Conservation (phyloP, 2,888 invertebrate genomes). For the Cephus runcator region DNA sequence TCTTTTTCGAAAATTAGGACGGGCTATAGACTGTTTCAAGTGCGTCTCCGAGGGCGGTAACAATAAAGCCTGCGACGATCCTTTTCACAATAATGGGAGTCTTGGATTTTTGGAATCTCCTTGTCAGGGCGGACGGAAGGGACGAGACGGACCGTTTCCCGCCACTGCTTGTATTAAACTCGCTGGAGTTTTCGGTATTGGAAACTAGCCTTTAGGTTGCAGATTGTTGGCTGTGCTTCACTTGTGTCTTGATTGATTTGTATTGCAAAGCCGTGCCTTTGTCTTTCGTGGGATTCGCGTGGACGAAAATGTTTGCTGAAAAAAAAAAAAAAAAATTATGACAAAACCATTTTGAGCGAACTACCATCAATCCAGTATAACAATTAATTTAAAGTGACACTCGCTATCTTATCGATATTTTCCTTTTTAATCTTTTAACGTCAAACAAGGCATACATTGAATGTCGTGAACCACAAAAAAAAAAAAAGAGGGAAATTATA, state of each 20-base stretch:
- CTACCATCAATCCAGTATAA: not conserved
- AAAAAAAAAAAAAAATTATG: not conserved
- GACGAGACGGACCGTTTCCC: conserved; percentile 92
- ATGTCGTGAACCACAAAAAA: not conserved
- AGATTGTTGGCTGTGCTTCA: not conserved
- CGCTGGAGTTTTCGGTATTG: conserved; percentile 85
- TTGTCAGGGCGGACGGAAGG: conserved; percentile 94
- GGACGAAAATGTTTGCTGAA: not conserved
- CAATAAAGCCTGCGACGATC: conserved; percentile 92
- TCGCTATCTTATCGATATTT: not conserved
- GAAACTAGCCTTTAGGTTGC: not conserved
- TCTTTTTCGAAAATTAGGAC: conserved; percentile 56
- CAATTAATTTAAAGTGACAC: not conserved
- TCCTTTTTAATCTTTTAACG: not conserved
- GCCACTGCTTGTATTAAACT: conserved; percentile 98
- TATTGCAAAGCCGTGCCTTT: no score
- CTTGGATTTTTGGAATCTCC: conserved; percentile 86
- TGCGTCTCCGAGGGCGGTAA: conserved; percentile 92
- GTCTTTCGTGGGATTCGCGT: not conserved
- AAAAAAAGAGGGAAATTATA: not conserved
- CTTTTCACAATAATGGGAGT: conserved; percentile 93
- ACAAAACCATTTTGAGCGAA: no score
- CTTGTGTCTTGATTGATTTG: not conserved
- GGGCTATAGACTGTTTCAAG: conserved; percentile 94
- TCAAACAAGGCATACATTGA: not conserved